Percentiles rank a stretch among this genome's conserved stretches.
phyloP scores from a whole-genome alignment of 2,113 vertebrate genomes.

The Mugil cephalus region DNA sequence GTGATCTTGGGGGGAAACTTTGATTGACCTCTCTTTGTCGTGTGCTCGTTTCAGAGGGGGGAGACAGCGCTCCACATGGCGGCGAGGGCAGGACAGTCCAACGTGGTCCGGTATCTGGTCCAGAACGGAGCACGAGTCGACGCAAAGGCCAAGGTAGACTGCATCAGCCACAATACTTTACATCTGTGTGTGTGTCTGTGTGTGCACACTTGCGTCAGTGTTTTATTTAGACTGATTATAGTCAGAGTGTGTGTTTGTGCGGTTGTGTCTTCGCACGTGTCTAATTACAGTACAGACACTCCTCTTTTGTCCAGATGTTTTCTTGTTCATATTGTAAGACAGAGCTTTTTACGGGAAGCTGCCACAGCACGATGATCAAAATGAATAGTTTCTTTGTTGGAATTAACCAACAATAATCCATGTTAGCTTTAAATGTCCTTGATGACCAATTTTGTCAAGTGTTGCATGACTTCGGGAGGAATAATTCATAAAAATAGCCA shows the following conservation, averaged over 20 bases:
- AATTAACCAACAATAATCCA: no score
- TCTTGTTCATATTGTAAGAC: no score
- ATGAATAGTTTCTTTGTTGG: no score
- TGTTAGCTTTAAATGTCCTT: no score
- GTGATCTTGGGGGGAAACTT: constrained; percentile 7
- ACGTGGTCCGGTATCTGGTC: constrained; percentile 93
- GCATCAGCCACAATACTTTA: background rate
- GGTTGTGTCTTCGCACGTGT: constrained; percentile 1
- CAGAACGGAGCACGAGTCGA: constrained; percentile 95
- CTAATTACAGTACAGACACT: background rate
- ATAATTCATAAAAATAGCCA: no score
- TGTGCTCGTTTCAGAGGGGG: constrained; percentile 88
- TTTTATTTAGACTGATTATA: no score
- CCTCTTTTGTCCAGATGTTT: background rate
- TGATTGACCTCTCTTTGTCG: constrained; percentile 1
- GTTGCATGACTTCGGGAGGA: no score
- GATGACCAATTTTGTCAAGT: no score
- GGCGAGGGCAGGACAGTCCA: constrained; percentile 93
- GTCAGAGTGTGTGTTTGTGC: background rate
- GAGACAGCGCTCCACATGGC: constrained; percentile 98
- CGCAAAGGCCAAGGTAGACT: constrained; percentile 93
- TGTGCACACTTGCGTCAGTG: no score
- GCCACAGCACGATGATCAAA: no score
- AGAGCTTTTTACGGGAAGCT: no score
- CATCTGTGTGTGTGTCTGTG: background rate